Evolutionary conservation across 2,888 invertebrate genomes (phyloP).

Genomic region (Machimus atricapillus): DNA sequence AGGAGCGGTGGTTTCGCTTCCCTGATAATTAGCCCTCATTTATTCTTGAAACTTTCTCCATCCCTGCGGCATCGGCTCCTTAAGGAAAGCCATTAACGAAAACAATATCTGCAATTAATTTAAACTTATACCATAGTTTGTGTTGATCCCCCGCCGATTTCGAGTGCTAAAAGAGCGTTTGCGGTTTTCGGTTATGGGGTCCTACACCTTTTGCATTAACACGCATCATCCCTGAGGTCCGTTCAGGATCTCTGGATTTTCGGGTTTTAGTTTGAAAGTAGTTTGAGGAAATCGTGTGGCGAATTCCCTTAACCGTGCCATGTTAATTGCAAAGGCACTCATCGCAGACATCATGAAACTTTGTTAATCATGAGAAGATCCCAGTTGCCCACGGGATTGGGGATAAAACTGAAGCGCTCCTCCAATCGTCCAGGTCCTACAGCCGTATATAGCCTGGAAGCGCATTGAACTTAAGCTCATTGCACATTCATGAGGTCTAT

Average conservation of each 20-base stretch:
- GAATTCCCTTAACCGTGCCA: background rate
- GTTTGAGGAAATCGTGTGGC: background rate
- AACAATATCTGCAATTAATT: slow-evolving; percentile 19
- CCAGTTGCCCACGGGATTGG: background rate
- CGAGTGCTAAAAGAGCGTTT: slow-evolving; percentile 13
- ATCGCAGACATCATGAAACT: background rate
- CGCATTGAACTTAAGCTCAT: background rate
- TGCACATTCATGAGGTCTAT: background rate
- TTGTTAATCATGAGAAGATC: background rate
- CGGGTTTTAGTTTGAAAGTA: background rate
- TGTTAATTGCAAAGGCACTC: background rate
- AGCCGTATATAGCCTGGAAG: background rate
- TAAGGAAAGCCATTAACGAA: slow-evolving; percentile 17
- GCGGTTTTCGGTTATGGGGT: background rate
- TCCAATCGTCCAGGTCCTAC: background rate
- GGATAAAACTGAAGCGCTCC: background rate
- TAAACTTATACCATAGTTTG: slow-evolving; percentile 1
- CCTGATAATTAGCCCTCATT: slow-evolving; percentile 20
- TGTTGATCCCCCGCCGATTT: background rate
- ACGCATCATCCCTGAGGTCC: background rate
- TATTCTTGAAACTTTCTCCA: slow-evolving; percentile 2
- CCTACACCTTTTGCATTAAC: background rate
- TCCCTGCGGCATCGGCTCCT: background rate
- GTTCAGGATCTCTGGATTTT: background rate
- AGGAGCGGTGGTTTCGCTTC: background rate